A percentile compares a stretch with the other conserved stretches of the same genome.
Evolutionary conservation across 2,797 vertebrate species (phyloP).

Genomic region (Falco concolor): DNA sequence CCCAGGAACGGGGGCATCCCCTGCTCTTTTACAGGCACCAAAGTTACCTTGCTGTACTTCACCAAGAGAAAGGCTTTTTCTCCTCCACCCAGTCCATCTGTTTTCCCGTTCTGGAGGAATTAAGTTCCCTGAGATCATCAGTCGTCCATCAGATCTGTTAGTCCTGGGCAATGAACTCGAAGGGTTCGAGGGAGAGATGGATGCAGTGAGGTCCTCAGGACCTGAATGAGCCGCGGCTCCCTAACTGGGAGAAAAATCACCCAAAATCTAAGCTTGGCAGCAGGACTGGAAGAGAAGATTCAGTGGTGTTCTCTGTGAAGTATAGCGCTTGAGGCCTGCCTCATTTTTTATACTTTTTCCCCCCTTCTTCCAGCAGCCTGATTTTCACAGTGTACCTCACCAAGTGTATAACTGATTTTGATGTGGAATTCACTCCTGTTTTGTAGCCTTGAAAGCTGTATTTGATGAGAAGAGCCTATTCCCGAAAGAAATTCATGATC

Average conservation of each 20-base stretch:
- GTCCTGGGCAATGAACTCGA: background rate
- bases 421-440: slow-evolving; percentile 46
- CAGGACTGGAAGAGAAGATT: background rate
- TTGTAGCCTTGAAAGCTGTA: slow-evolving; percentile 72
- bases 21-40: background rate
- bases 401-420: slow-evolving; percentile 33
- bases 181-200: background rate
- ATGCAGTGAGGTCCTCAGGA: rapidly evolving
- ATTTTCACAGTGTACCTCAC: background rate
- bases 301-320: background rate
- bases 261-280: background rate
- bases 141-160: background rate
- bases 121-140: background rate
- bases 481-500: slow-evolving; percentile 76
- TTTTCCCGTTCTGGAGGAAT: background rate
- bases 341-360: background rate
- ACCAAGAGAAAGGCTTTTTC: background rate
- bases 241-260: background rate
- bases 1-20: rapidly evolving
- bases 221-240: background rate
- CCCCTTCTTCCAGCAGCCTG: background rate
- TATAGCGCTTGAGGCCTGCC: background rate
- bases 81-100: background rate
- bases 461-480: slow-evolving; percentile 78
- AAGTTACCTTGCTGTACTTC: background rate